Evolutionary conservation across 2,113 vertebrate species (phyloP), one percentile per base, ranked within the genome.

Genomic region (Hemibagrus wyckioides): DNA sequence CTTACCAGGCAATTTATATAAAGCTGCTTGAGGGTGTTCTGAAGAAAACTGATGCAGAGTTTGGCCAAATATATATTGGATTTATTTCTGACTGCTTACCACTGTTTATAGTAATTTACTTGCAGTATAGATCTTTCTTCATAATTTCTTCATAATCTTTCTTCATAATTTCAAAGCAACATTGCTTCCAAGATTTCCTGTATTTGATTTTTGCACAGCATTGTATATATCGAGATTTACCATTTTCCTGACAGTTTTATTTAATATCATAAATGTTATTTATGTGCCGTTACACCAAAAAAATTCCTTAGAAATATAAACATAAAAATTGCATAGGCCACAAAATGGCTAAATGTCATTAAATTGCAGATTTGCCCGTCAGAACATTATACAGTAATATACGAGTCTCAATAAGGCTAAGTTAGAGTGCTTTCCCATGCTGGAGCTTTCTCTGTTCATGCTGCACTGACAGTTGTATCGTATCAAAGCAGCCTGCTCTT

Each of bases 391-490:
- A 39, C 7, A 9, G 21, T 71, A 71, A 39, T 8, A 5, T 48
- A 48, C 44, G 9, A 71, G 19, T 39, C 39, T 19, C 4, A 36
- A 13, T 23, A 56, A 7, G 44, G 52, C 56, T 39, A 61, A 17
- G 56, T 25, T 80, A 8, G 41, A 84, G 86, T 88, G 85, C 52
- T 80, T 87, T 86, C 69, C 14, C 87, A 56, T 76, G 75, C 77
- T 81, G 83, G 50, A 82, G 86, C 87, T 86, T 87, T 86, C 85
- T 83, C 50, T 82, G 88, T 65, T 63, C 84, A 87, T 63, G 67
- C 73, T 83, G 83, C 83, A 83, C 33, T 81, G 85, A 89, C 88
- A 89, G 77, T 61, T 89, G 80, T 81, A 87, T 85, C 77, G 61
- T 75, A 89, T 84, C 39, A 89, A 88, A 86, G 63, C 48, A 88